phyloP scores from a whole-genome alignment of 2,888 invertebrate genomes.

The Malachius bipustulatus region DNA sequence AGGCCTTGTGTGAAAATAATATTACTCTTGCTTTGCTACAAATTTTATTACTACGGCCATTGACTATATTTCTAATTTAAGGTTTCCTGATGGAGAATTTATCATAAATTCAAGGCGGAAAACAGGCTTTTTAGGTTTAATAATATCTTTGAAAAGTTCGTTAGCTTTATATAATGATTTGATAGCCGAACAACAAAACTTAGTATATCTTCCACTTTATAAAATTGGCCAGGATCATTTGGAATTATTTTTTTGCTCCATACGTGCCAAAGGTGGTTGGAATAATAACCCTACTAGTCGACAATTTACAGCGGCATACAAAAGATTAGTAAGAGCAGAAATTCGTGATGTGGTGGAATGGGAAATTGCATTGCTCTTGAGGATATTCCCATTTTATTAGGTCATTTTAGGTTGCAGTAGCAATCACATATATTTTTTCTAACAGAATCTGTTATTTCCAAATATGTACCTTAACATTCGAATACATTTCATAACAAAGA shows the following conservation, averaged over 20 bases:
- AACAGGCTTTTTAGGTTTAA: constrained; percentile 15
- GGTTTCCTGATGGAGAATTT: neutral
- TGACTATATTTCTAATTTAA: neutral
- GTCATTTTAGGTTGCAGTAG: neutral
- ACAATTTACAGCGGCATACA: neutral
- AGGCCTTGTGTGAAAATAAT: neutral
- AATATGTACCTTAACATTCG: neutral
- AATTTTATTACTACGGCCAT: neutral
- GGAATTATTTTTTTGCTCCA: constrained; percentile 5
- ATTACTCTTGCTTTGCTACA: neutral
- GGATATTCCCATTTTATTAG: neutral
- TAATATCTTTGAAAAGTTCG: constrained; percentile 14
- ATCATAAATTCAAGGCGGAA: constrained; percentile 11
- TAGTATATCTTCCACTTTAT: neutral
- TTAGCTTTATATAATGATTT: constrained; percentile 9
- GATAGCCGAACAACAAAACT: too few species aligned
- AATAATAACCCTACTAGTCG: constrained; percentile 7
- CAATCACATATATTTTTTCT: neutral
- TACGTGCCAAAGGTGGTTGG: neutral
- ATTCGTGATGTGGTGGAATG: neutral
- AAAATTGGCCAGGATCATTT: constrained; percentile 8
- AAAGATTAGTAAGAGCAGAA: neutral
- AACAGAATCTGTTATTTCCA: neutral
- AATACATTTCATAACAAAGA: neutral
- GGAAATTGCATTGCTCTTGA: neutral